Evolutionary conservation across 2,888 invertebrate species (phyloP), one percentile per base, ranked within the genome.

Genomic region (Magallana nippona): DNA sequence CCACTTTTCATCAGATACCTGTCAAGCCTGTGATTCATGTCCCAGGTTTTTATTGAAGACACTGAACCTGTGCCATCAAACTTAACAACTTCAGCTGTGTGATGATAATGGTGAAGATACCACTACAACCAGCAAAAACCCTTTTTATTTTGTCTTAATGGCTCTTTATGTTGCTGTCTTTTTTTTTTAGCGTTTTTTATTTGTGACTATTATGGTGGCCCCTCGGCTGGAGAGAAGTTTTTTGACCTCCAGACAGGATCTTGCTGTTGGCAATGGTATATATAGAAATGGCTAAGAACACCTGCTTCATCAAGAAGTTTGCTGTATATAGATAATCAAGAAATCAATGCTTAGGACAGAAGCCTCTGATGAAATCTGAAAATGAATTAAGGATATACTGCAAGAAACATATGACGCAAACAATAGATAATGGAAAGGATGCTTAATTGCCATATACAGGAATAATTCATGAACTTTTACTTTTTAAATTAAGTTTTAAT

Each of bases 1-100:
- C 32, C 71, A 22, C 71, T 71, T 71, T 44, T 71, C 71, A 71
- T 71, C 71, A 71, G 71, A 27, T 71, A 71, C 71, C 71, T 71
- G 71, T 71, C 71, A 71, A 13, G 71, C 22, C 15, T 13, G 17
- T 71, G 71, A 71, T 71, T 71, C 71, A 71, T 71, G 22, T 71
- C 60, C 32, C 32, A 13, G 15, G 32, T 71, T 44, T 71, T 71
- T 13, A 71, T 27, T 32, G 32, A 71, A 71, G 27, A 71, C 15
- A 17, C 22, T 71, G 71, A 71, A 71, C 71, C 71, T 71, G 27
- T 63, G 13, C 13, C 71, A 63, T 71, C 71, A 71, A 32, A 3
- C 15, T 27, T 13, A 22, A 71, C 27, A 71, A 13, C 71, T 32
- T 32, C 32, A 32, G 13, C 32, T 71, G 71, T 71, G 71, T 44